Conservation (phyloP, 2,888 invertebrate genomes). For the Bembecia ichneumoniformis region DNA sequence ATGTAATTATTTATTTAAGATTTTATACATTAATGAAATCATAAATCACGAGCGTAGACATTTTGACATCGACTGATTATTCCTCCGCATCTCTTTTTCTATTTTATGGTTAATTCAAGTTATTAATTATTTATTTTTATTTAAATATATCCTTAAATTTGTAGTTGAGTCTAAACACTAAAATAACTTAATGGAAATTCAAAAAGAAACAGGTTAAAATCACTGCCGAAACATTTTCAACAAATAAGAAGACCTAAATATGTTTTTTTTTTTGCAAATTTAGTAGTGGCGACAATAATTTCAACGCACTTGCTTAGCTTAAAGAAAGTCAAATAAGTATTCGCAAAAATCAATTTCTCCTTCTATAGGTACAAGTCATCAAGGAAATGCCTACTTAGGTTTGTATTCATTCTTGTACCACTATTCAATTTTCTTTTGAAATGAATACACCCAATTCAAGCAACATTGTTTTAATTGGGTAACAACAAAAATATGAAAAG, state of each 20-base stretch:
- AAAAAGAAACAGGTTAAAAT: constrained; percentile 12
- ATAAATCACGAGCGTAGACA: not conserved
- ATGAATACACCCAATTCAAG: no score
- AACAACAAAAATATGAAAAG: no score
- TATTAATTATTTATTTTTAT: not conserved
- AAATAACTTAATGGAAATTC: not conserved
- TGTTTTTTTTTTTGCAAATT: constrained; percentile 7
- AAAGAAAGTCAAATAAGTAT: no score
- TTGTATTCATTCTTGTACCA: no score
- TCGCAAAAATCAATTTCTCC: no score
- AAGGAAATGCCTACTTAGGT: no score
- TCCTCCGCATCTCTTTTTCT: not conserved
- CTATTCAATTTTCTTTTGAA: no score
- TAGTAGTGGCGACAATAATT: constrained; percentile 24
- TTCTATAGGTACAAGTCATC: no score
- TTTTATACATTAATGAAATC: not conserved
- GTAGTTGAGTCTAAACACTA: not conserved
- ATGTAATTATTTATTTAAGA: constrained; percentile 10
- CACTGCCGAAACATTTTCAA: constrained; percentile 26
- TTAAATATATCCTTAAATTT: not conserved
- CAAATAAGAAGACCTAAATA: not conserved
- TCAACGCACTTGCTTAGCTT: not conserved
- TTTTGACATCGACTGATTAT: not conserved
- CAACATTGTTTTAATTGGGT: no score
- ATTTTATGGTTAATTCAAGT: not conserved